These are phyloP conservation scores for Xerus inauris DNA, from an alignment of 2,113 vertebrate genomes.

Conservation along the genomic window DNA sequence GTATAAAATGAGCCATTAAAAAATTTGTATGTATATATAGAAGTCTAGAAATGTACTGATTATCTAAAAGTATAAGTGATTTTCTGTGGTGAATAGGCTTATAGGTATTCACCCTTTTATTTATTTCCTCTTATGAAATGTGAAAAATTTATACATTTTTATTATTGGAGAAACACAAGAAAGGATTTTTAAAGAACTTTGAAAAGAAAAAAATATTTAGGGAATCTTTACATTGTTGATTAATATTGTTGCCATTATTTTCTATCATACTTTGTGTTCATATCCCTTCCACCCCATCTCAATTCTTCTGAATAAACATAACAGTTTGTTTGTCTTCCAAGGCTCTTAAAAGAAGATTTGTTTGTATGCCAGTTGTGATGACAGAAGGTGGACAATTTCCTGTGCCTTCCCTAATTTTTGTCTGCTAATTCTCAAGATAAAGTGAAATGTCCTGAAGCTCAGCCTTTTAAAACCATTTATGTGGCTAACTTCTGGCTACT, in stretches of 20 bases:
- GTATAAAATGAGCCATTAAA: constrained; percentile 26
- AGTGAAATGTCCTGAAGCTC: not conserved
- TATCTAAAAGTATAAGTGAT: not conserved
- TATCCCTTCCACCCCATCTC: not conserved
- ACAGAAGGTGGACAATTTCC: not conserved
- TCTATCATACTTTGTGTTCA: not conserved
- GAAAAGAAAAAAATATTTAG: not conserved
- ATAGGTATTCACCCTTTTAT: not conserved
- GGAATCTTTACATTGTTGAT: not conserved
- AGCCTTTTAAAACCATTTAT: not conserved
- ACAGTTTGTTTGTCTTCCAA: constrained; percentile 20
- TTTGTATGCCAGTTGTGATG: not conserved
- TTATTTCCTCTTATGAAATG: not conserved
- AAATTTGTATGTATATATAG: not conserved
- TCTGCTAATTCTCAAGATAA: not conserved
- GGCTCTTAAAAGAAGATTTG: not conserved
- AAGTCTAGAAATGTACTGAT: not conserved
- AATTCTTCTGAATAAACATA: not conserved
- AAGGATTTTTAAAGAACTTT: not conserved
- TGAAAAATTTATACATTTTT: not conserved
- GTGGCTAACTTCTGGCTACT: not conserved
- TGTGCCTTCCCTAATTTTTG: not conserved
- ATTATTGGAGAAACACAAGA: not conserved
- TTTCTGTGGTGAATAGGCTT: not conserved
- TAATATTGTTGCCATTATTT: not conserved